phyloP scores from a whole-genome alignment of 1,140 invertebrate species.

The Hylaeus anthracinus region DNA sequence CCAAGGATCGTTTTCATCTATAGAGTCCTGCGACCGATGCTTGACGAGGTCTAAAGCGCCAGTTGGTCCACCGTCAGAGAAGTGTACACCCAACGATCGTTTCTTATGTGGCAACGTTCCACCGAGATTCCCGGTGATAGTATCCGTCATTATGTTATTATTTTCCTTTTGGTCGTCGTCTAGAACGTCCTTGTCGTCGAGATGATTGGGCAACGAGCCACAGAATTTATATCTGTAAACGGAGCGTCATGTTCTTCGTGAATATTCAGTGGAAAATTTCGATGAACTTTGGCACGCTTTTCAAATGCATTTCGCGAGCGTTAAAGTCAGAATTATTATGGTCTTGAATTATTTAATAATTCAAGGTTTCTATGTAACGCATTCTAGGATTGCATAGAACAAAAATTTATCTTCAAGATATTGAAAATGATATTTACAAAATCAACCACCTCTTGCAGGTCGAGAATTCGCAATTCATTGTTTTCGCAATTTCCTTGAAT shows the following conservation, averaged over 20 bases:
- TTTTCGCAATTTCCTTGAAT: background rate
- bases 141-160: slow-evolving; percentile 82
- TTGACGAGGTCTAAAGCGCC: slow-evolving; percentile 73
- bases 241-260: background rate
- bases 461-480: background rate
- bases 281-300: too few species aligned
- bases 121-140: slow-evolving; percentile 83
- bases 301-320: too few species aligned
- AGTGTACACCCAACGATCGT: slow-evolving; percentile 79
- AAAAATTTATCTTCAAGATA: background rate
- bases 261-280: too few species aligned
- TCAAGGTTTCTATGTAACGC: too few species aligned
- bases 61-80: slow-evolving; percentile 80
- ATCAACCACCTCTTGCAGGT: too few species aligned
- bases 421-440: too few species aligned
- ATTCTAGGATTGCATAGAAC: too few species aligned
- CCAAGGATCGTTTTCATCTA: slow-evolving; percentile 79
- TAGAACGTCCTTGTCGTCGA: slow-evolving; percentile 83
- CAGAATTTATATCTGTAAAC: slow-evolving; percentile 81
- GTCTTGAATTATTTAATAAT: too few species aligned
- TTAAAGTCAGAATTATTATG: too few species aligned
- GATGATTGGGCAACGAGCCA: slow-evolving; percentile 87
- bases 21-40: slow-evolving; percentile 75
- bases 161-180: slow-evolving; percentile 82
- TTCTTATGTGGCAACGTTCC: slow-evolving; percentile 83